Base-by-base conservation (phyloP, 2,113 vertebrate species). In the Lasiurus borealis region DNA sequence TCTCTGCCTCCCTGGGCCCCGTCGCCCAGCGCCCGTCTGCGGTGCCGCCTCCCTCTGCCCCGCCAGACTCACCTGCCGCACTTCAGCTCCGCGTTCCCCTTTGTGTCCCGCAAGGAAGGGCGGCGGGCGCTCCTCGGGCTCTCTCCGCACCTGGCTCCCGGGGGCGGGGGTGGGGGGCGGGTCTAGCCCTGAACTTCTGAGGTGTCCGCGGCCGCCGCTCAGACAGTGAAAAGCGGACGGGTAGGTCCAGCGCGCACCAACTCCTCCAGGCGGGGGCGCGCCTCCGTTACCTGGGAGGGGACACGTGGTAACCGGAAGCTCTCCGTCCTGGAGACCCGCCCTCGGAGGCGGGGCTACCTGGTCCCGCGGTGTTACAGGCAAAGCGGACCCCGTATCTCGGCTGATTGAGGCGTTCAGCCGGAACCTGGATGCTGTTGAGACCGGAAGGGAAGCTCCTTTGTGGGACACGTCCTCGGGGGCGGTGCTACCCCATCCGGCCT, bases 361-460 rank as follows among this genome's bases (percentile, higher is more conserved):
- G 12, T 44, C 23, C 72, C 6, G 25, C 25, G 6, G 1, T 2
- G 8, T 2, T 48, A 5, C 73, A 10, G 7, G 8, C 44, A 5
- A 16, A 31, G 46, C 14, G 25, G 16, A 25, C 73, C 44, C 27
- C 6, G 40, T 6, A 15, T 29, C 40, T 46, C 2, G 46, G 23
- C 40, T 1, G 72, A 15, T 16, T 16, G 40, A 40, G 40, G 40
- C 40, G 40, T 40, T 40, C 40, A 40, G 40, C 40, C 40, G 40
- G 40, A 40, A 40, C 40, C 40, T 40, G 40, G 40, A 40, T 31
- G 73, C 4, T 0, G 44, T 16, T 29, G 25, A 75, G 27, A 76
- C 7, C 10, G 7, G 44, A 9, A 10, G 12, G 27, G 14, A 46
- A 76, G 27, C 44, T 0, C 0, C 12, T 13, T 8, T 0, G 18